Evolutionary conservation across 2,888 invertebrate genomes (phyloP), one percentile per base, ranked within the genome.

Genomic region (Cetonia aurata): DNA sequence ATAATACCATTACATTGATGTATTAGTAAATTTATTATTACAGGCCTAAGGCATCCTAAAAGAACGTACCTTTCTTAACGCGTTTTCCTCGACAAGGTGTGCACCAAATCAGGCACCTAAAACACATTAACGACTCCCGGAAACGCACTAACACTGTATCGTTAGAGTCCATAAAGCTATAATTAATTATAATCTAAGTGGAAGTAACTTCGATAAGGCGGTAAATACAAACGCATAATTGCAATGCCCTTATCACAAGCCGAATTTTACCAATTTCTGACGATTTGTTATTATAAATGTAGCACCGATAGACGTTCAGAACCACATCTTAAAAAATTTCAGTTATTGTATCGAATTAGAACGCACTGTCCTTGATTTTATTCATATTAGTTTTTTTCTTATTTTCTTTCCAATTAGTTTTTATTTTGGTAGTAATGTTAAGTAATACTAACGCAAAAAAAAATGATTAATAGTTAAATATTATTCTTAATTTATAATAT

Each of bases 71-170:
- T 37, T 44, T 37, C 6, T n/a, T 44, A 17, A 19, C 41, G 9
- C 60, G 44, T 60, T 41, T 46, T 60, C 31, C 19, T 19, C 60
- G 17, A 10, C 6, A n/a, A 19, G 44, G 44, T 44, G 60, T 60
- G 25, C 60, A 44, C 44, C 60, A 60, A 60, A 60, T 13, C 25
- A 60, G 19, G 46, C 60, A 60, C 25, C 46, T 60, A 46, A 60
- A 60, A 60, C 60, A 60, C 60, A 60, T 60, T 8, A 60, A 46
- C 37, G 33, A 8, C 33, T 37, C 15, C 19, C 19, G 10, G 12
- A 19, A 10, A 9, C 25, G 12, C 25, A 52, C 1, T 19, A 17
- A 52, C 19, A 25, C 52, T 52, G n/a, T 19, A 12, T n/a, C 25
- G 25, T 12, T 12, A 25, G 52, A 1, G 25, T 52, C 12, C 25